Percentiles rank a stretch among this genome's conserved stretches.
phyloP scores from a whole-genome alignment of 2,113 vertebrate genomes.

The Atlantisia rogersi region DNA sequence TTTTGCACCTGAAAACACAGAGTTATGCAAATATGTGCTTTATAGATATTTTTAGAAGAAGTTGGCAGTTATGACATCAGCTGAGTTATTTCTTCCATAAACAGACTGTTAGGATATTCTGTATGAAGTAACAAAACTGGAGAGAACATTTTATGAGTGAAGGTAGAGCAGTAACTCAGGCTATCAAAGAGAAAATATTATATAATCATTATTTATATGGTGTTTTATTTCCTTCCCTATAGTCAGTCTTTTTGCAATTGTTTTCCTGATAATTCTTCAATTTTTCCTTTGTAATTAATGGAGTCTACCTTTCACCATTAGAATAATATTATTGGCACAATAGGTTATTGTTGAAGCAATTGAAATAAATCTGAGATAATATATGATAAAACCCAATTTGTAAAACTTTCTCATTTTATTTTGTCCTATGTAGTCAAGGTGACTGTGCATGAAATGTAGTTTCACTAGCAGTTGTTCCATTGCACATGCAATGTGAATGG shows the following conservation, averaged over 20 bases:
- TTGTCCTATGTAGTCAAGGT: not conserved
- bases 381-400: not conserved
- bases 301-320: not conserved
- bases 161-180: not conserved
- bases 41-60: constrained; percentile 25
- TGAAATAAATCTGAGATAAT: not conserved
- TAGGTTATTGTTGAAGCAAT: not conserved
- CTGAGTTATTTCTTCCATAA: constrained; percentile 35
- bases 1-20: constrained; percentile 7
- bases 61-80: not conserved
- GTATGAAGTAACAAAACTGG: not conserved
- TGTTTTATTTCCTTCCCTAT: not conserved
- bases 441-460: not conserved
- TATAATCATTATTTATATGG: not conserved
- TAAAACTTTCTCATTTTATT: not conserved
- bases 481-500: not conserved
- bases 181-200: not conserved
- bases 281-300: not conserved
- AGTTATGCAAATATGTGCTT: constrained; percentile 19
- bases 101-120: not conserved
- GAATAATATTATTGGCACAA: not conserved
- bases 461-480: not conserved
- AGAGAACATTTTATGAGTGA: constrained; percentile 11
- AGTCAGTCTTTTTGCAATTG: not conserved
- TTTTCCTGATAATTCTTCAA: not conserved